These are phyloP conservation scores for Premnoplex brunnescens DNA, from an alignment of 2,797 vertebrate genomes.

Conservation along the genomic window DNA sequence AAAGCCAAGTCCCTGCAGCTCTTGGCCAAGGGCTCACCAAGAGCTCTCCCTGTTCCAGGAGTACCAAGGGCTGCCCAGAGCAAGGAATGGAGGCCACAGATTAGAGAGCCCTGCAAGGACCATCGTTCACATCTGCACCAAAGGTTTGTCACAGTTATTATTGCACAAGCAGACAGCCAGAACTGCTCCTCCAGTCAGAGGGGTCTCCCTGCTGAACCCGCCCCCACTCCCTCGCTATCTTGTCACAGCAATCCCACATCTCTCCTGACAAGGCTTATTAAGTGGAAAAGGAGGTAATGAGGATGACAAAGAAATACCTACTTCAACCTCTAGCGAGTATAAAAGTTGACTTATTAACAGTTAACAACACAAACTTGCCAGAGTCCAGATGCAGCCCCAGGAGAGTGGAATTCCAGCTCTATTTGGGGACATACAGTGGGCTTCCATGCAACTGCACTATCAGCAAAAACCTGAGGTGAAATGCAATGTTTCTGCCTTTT, in stretches of 20 bases:
- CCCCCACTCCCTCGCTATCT: not conserved
- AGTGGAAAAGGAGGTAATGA: not conserved
- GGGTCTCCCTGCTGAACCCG: not conserved
- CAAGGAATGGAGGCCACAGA: not conserved
- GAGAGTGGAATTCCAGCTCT: not conserved
- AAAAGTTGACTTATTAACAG: not conserved
- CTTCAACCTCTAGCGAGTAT: not conserved
- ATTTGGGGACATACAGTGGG: not conserved
- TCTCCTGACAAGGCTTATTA: not conserved
- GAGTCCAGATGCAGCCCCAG: not conserved
- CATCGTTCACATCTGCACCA: not conserved
- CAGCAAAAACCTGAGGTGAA: not conserved
- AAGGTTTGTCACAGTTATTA: not conserved
- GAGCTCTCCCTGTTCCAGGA: rapidly evolving
- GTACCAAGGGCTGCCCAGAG: not conserved
- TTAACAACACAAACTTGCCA: not conserved
- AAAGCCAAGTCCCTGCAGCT: not conserved
- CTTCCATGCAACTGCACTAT: not conserved
- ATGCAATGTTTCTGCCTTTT: not conserved
- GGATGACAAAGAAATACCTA: not conserved
- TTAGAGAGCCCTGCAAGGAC: not conserved
- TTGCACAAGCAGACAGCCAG: not conserved
- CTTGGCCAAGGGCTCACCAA: not conserved
- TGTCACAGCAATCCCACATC: not conserved
- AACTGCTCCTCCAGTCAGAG: not conserved